These are phyloP conservation scores for Botia kubotai DNA, from an alignment of 2,797 vertebrate species.

Conservation along the genomic window DNA sequence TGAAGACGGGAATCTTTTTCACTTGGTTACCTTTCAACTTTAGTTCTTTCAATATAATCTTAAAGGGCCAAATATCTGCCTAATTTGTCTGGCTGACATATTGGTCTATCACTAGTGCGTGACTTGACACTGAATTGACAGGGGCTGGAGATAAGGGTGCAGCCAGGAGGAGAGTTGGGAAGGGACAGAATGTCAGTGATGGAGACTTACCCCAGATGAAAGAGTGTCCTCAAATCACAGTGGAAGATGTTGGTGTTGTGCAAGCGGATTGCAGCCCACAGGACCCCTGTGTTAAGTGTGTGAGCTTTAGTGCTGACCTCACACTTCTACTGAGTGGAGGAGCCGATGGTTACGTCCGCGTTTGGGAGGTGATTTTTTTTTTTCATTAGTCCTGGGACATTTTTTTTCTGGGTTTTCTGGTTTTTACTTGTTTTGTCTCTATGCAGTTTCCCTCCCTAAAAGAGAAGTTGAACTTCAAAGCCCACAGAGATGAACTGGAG, in stretches of 20 bases:
- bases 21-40: too few species aligned
- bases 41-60: too few species aligned
- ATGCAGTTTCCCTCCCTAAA: constrained; percentile 90
- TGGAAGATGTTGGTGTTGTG: constrained; percentile 80
- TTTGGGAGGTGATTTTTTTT: constrained; percentile 87
- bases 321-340: constrained; percentile 89
- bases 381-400: not conserved
- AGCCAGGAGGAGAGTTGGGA: constrained; percentile 70
- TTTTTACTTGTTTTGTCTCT: constrained; percentile 7
- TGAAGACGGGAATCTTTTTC: not conserved
- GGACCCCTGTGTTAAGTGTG: constrained; percentile 91
- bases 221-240: constrained; percentile 73
- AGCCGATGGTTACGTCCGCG: constrained; percentile 85
- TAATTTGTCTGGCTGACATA: too few species aligned
- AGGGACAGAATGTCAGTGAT: constrained; percentile 55
- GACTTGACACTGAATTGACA: constrained; percentile 22
- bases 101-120: not conserved
- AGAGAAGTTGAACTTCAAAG: constrained; percentile 88
- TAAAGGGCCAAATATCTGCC: too few species aligned
- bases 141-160: constrained; percentile 66
- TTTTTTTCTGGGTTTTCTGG: not conserved
- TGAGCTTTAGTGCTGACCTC: constrained; percentile 84
- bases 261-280: constrained; percentile 85
- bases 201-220: constrained; percentile 60
- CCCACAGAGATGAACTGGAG: constrained; percentile 90